A percentile compares a stretch with the other conserved stretches of the same genome.
phyloP scores from a whole-genome alignment of 1,140 invertebrate genomes.

The Bombus difficillimus region DNA sequence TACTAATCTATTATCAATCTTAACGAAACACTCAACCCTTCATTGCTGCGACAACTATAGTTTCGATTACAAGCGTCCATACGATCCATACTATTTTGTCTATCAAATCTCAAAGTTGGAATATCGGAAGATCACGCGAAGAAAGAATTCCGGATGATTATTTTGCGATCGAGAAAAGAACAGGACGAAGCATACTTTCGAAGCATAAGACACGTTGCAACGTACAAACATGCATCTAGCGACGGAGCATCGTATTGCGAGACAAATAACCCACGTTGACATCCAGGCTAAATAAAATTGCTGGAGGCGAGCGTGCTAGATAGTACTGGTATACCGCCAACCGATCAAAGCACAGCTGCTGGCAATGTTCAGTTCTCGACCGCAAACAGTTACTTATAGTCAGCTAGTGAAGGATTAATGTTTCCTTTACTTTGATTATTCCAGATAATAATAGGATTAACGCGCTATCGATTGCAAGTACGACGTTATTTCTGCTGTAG shows the following conservation, averaged over 20 bases:
- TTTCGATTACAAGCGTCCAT: no score
- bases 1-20: no score
- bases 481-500: not conserved
- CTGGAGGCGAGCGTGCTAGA: not conserved
- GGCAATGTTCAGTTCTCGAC: constrained; percentile 14
- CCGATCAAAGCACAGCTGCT: constrained; percentile 23
- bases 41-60: not conserved
- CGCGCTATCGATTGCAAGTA: not conserved
- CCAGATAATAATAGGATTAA: not conserved
- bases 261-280: constrained; percentile 17
- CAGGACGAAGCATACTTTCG: not conserved
- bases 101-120: not conserved
- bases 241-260: not conserved
- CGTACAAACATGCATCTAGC: constrained; percentile 22
- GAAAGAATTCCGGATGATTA: not conserved
- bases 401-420: not conserved
- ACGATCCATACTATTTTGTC: no score
- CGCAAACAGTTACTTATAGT: constrained; percentile 21
- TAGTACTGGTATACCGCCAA: not conserved
- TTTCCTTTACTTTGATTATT: constrained; percentile 6
- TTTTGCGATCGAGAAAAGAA: constrained; percentile 18
- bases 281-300: constrained; percentile 16
- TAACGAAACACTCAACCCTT: not conserved
- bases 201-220: constrained; percentile 1
- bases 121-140: no score